phyloP scores from a whole-genome alignment of 2,797 vertebrate genomes.

The Tinamus major region DNA sequence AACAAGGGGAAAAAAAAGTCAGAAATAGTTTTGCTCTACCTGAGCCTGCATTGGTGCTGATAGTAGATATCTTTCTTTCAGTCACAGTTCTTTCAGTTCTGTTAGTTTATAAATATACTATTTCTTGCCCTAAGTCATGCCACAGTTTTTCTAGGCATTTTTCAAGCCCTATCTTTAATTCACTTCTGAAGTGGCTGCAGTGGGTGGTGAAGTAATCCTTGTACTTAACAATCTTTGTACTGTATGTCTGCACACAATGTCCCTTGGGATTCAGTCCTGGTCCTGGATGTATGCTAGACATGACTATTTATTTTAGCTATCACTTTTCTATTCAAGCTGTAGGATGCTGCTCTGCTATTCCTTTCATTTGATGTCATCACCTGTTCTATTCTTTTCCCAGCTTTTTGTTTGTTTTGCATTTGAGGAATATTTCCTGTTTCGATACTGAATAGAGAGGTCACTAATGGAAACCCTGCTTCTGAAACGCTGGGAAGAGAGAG shows the following conservation, averaged over 20 bases:
- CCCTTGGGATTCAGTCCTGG: not conserved
- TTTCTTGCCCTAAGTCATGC: not conserved
- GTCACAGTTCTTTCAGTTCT: not conserved
- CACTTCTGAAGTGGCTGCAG: slow-evolving; percentile 47
- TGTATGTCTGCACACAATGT: slow-evolving; percentile 64
- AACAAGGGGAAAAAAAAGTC: not conserved
- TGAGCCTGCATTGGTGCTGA: not conserved
- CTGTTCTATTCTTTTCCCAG: slow-evolving; percentile 17
- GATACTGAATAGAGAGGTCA: slow-evolving; percentile 44
- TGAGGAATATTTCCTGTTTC: slow-evolving; percentile 47
- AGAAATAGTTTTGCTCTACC: not conserved
- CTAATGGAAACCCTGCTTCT: slow-evolving; percentile 15
- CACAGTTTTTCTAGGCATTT: slow-evolving; percentile 30
- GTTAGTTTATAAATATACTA: slow-evolving; percentile 30
- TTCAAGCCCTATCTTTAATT: slow-evolving; percentile 58
- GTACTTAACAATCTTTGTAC: slow-evolving; percentile 52
- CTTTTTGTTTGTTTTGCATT: slow-evolving; percentile 54
- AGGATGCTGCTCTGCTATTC: slow-evolving; percentile 41
- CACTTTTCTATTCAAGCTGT: slow-evolving; percentile 43
- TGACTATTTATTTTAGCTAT: slow-evolving; percentile 68
- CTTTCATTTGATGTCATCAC: slow-evolving; percentile 30
- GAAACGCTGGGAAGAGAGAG: not conserved
- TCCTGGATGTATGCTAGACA: slow-evolving; percentile 2
- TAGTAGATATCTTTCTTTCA: not conserved
- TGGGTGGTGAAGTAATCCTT: slow-evolving; percentile 68